Percentiles rank a stretch among this genome's conserved stretches.
Conservation (phyloP, 1,140 invertebrate genomes). For the Drosophila nebulosa region DNA sequence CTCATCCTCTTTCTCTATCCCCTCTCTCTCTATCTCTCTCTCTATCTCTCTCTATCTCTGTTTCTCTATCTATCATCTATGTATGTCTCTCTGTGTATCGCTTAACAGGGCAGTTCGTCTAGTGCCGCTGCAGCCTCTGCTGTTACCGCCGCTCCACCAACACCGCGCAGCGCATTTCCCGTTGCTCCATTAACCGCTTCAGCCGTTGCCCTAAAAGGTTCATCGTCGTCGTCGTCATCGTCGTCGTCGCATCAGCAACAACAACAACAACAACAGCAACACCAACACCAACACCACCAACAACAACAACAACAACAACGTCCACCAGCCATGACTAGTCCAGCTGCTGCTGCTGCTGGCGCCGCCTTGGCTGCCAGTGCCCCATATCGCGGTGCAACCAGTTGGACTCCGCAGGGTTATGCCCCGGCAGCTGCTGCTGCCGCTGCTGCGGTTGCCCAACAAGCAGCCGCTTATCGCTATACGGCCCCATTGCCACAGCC, state of each 20-base stretch:
- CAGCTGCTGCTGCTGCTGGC: slow-evolving; percentile 78
- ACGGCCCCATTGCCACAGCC: slow-evolving; percentile 79
- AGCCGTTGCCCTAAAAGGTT: slow-evolving; percentile 75
- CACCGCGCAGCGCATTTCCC: slow-evolving; percentile 72
- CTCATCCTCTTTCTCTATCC: not conserved
- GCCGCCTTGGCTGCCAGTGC: slow-evolving; percentile 72
- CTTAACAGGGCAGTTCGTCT: slow-evolving; percentile 67
- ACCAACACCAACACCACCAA: not conserved
- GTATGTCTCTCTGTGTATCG: not conserved
- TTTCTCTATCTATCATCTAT: not conserved
- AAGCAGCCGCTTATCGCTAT: slow-evolving; percentile 72
- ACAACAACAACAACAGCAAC: not conserved
- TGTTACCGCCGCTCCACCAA: slow-evolving; percentile 56
- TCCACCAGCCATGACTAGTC: slow-evolving; percentile 80
- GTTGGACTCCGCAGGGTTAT: slow-evolving; percentile 80
- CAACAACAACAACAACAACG: slow-evolving; percentile 46
- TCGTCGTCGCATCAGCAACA: not conserved
- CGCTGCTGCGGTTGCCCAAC: slow-evolving; percentile 76
- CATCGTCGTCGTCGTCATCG: not conserved
- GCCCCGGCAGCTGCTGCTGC: slow-evolving; percentile 74
- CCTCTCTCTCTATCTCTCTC: not conserved
- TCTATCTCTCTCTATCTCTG: not conserved
- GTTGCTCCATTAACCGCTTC: slow-evolving; percentile 73
- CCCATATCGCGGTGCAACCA: slow-evolving; percentile 78
- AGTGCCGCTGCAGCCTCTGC: slow-evolving; percentile 44